Conservation (phyloP, 2,797 vertebrate genomes). For the Graptemys geographica region DNA sequence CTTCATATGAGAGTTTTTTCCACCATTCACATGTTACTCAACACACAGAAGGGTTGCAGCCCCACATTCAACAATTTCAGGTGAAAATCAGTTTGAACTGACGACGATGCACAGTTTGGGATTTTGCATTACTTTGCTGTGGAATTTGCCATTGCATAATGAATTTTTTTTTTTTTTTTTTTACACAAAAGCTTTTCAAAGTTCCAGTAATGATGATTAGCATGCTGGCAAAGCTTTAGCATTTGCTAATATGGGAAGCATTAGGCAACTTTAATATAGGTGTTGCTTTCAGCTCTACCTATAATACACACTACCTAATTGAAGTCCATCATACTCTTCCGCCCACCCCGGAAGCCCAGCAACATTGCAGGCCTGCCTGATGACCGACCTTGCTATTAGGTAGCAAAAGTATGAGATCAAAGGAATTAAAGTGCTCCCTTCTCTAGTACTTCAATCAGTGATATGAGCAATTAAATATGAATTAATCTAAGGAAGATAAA, state of each 20-base stretch:
- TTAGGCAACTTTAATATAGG: not conserved
- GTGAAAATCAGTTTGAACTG: accelerated
- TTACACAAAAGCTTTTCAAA: not conserved
- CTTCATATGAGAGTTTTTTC: not conserved
- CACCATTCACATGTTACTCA: not conserved
- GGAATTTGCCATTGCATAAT: not conserved
- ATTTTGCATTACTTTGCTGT: not conserved
- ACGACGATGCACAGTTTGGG: not conserved
- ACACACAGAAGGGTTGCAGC: not conserved
- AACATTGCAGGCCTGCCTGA: not conserved
- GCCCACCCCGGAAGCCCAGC: not conserved
- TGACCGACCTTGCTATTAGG: conserved; percentile 30
- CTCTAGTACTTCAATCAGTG: conserved; percentile 70
- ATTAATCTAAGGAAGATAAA: conserved; percentile 78
- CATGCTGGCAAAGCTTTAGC: not conserved
- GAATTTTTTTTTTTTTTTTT: not conserved
- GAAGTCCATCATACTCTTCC: not conserved
- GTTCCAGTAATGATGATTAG: not conserved
- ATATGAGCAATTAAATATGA: conserved; percentile 76
- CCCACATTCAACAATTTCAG: accelerated
- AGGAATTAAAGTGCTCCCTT: conserved; percentile 63
- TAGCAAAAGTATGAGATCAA: conserved; percentile 66
- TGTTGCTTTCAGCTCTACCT: not conserved
- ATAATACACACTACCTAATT: not conserved
- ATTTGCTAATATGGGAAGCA: not conserved